Conservation (phyloP, 2,888 invertebrate species). For the Drosophila mimica region DNA sequence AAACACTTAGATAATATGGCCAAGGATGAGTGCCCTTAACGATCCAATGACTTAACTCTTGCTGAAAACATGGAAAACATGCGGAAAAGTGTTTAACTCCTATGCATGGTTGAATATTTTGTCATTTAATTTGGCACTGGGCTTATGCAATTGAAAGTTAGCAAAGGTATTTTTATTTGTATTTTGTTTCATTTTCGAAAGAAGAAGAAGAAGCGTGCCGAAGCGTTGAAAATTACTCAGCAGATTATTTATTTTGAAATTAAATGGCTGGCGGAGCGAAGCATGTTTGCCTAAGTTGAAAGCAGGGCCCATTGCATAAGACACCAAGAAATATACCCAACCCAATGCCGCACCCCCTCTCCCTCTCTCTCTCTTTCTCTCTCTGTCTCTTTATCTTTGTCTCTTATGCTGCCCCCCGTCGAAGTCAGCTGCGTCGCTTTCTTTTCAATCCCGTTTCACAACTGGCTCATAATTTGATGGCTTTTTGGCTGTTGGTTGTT, state of each 20-base stretch:
- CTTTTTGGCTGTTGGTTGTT: conserved; percentile 46
- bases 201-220: conserved; percentile 55
- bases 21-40: not conserved
- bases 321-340: conserved; percentile 8
- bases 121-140: conserved; percentile 52
- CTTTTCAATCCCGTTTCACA: conserved; percentile 67
- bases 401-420: not conserved
- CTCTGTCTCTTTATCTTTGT: not conserved
- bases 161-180: conserved; percentile 30
- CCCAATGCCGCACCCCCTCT: not conserved
- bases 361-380: not conserved
- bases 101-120: conserved; percentile 48
- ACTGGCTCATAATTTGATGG: conserved; percentile 74
- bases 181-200: not conserved
- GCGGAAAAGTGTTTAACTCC: conserved; percentile 60
- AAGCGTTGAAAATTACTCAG: conserved; percentile 75
- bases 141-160: conserved; percentile 63
- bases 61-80: conserved; percentile 40
- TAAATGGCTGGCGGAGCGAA: conserved; percentile 70
- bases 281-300: conserved; percentile 55
- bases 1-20: not conserved
- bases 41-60: conserved; percentile 22
- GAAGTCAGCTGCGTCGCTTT: conserved; percentile 61
- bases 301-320: conserved; percentile 75
- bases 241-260: conserved; percentile 70